phyloP scores from a whole-genome alignment of 2,888 invertebrate species.

The Congeria kusceri region DNA sequence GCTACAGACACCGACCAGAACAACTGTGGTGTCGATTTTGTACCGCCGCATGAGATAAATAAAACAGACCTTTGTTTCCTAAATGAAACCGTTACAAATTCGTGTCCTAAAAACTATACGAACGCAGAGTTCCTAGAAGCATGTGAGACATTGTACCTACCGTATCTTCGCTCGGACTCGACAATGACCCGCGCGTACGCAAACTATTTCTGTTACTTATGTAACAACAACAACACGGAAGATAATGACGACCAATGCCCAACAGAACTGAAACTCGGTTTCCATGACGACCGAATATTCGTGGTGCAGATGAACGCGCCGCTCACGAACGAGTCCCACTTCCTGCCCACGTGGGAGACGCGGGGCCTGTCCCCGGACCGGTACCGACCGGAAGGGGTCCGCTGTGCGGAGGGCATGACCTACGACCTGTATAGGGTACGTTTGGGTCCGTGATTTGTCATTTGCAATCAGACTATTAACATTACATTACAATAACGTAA shows the following conservation, averaged over 20 bases:
- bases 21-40: conserved; percentile 45
- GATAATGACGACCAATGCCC: conserved; percentile 1
- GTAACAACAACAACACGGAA: conserved; percentile 3
- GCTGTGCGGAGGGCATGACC: conserved; percentile 25
- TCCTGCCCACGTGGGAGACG: conserved; percentile 28
- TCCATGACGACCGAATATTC: conserved; percentile 8
- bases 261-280: not conserved
- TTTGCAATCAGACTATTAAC: no score
- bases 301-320: conserved; percentile 42
- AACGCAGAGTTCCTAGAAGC: conserved; percentile 14
- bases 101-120: conserved; percentile 26
- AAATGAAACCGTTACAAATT: not conserved
- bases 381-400: conserved; percentile 27
- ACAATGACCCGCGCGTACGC: conserved; percentile 27
- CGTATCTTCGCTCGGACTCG: conserved; percentile 23
- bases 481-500: no score
- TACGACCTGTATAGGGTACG: conserved; percentile 54
- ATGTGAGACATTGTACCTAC: conserved; percentile 34
- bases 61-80: conserved; percentile 36
- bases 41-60: conserved; percentile 33
- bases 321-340: not conserved
- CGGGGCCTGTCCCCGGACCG: conserved; percentile 29
- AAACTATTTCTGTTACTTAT: conserved; percentile 52
- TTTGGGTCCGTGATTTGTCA: no score
- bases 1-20: not conserved